Evolutionary conservation across 1,140 invertebrate genomes (phyloP).

Genomic region (Aphis craccivora): DNA sequence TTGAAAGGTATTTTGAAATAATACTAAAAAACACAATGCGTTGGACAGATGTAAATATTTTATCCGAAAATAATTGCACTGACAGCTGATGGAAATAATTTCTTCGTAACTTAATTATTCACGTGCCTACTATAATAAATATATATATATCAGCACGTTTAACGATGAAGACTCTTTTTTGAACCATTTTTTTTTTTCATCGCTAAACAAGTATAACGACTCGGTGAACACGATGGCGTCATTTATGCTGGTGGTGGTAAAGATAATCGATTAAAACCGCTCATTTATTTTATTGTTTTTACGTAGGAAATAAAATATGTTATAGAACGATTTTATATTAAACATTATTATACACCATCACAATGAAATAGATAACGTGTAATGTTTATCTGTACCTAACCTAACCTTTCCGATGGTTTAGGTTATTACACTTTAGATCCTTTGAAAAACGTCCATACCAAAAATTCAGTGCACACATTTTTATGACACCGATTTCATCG

Average conservation of each 20-base stretch:
- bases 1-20: not conserved
- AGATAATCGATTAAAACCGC: not conserved
- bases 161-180: not conserved
- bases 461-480: not conserved
- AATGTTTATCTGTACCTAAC: not conserved
- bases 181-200: not conserved
- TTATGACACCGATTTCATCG: no score
- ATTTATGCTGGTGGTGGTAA: not conserved
- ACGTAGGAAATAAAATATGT: not conserved
- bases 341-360: not conserved
- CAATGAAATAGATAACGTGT: not conserved
- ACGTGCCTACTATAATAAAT: not conserved
- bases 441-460: not conserved
- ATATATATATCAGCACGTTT: not conserved
- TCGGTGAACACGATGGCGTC: not conserved
- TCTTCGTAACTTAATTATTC: not conserved
- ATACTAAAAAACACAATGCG: not conserved
- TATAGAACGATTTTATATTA: not conserved
- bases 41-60: not conserved
- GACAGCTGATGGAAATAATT: not conserved
- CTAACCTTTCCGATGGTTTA: not conserved
- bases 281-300: not conserved
- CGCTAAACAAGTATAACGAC: not conserved
- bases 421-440: not conserved
- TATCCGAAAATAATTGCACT: not conserved